phyloP scores from a whole-genome alignment of 2,113 vertebrate genomes.

The Syngnathus scovelli region DNA sequence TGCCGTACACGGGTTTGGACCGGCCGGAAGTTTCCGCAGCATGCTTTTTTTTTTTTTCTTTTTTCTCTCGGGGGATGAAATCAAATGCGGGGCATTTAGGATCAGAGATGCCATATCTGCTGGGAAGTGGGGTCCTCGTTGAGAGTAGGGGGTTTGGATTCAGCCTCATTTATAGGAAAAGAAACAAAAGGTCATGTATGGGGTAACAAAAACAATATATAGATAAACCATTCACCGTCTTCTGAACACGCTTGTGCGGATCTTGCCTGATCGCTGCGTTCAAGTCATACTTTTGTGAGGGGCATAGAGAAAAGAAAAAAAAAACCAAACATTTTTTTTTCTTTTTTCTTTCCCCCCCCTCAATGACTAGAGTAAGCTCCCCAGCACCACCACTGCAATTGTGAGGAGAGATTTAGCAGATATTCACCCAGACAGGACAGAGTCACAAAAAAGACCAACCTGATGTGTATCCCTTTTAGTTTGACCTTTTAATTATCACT shows the following conservation, averaged over 20 bases:
- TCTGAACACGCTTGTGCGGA: slow-evolving; percentile 80
- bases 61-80: slow-evolving; percentile 43
- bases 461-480: slow-evolving; percentile 27
- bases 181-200: slow-evolving; percentile 45
- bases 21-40: slow-evolving; percentile 55
- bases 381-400: slow-evolving; percentile 20
- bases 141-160: slow-evolving; percentile 74
- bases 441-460: slow-evolving; percentile 48
- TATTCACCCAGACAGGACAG: slow-evolving; percentile 39
- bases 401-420: slow-evolving; percentile 43
- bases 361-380: slow-evolving; percentile 35
- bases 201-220: slow-evolving; percentile 15
- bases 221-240: slow-evolving; percentile 60
- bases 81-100: slow-evolving; percentile 63
- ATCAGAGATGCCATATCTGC: slow-evolving; percentile 76
- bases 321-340: too few species aligned
- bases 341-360: slow-evolving; percentile 14
- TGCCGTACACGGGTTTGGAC: slow-evolving; percentile 8
- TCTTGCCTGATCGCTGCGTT: slow-evolving; percentile 82
- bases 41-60: slow-evolving; percentile 62
- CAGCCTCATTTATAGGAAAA: slow-evolving; percentile 76
- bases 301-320: too few species aligned
- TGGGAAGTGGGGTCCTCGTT: slow-evolving; percentile 30
- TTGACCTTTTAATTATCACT: slow-evolving; percentile 30
- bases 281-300: slow-evolving; percentile 27